Conservation (phyloP, 35 echinoderm and acorn worm genomes). For the Anneissia japonica region DNA sequence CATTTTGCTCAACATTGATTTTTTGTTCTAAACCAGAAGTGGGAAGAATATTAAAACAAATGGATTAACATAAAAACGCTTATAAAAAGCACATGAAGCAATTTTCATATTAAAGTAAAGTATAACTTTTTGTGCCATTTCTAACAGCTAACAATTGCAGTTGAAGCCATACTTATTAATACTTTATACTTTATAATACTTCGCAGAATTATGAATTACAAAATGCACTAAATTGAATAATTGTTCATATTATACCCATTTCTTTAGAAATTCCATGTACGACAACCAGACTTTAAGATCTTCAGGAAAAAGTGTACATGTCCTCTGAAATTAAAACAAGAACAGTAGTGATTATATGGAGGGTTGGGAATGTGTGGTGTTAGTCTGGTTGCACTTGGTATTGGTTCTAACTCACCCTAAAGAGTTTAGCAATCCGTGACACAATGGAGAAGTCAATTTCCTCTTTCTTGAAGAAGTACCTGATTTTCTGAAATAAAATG, state of each 20-base stretch:
- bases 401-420: constrained; percentile 39
- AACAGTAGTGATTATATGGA: background rate
- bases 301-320: constrained; percentile 68
- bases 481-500: constrained; percentile 51
- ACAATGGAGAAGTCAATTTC: constrained; percentile 87
- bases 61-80: too few species aligned
- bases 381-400: background rate
- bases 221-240: background rate
- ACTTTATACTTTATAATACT: background rate
- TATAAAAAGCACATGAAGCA: too few species aligned
- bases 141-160: background rate
- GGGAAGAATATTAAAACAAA: background rate
- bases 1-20: constrained; percentile 34
- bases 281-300: constrained; percentile 83
- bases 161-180: background rate
- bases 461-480: constrained; percentile 87
- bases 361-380: too few species aligned
- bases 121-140: too few species aligned
- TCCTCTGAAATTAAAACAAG: constrained; percentile 50
- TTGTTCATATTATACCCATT: constrained; percentile 72
- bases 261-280: constrained; percentile 71
- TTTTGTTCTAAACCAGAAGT: constrained; percentile 32
- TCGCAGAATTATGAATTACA: background rate
- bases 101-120: too few species aligned
- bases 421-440: constrained; percentile 53